Evolutionary conservation across 92 coral and sea anemone species (phyloP).

Genomic region (Micromussa lordhowensis): DNA sequence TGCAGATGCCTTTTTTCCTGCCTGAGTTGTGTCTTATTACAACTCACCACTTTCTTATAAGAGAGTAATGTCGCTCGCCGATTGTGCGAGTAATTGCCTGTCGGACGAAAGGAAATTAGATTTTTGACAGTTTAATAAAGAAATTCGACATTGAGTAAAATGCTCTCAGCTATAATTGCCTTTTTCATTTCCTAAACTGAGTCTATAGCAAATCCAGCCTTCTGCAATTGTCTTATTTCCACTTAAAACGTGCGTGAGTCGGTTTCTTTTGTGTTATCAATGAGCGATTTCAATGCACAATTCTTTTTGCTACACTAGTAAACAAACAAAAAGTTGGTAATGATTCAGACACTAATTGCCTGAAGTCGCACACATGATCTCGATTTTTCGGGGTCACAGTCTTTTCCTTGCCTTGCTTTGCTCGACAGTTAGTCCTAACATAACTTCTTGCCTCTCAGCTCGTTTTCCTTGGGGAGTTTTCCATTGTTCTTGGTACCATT

Average conservation of each 20-base stretch:
- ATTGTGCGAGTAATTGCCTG: constrained; percentile 3
- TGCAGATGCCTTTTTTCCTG: background rate
- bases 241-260: background rate
- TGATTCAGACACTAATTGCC: background rate
- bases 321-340: background rate
- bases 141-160: background rate
- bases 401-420: too few species aligned
- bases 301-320: background rate
- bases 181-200: background rate
- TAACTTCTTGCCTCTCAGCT: too few species aligned
- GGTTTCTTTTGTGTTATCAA: background rate
- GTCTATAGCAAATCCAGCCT: background rate
- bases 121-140: constrained; percentile 13
- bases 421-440: too few species aligned
- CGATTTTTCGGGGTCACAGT: too few species aligned
- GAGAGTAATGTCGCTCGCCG: background rate
- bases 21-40: background rate
- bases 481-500: too few species aligned
- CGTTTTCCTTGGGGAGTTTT: too few species aligned
- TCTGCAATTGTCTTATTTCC: background rate
- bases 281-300: background rate
- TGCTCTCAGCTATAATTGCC: background rate
- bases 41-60: background rate
- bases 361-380: background rate
- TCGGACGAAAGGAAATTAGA: constrained; percentile 4